A percentile compares a stretch with the other conserved stretches of the same genome.
phyloP scores from a whole-genome alignment of 2,888 invertebrate genomes.

The Erannis defoliaria region DNA sequence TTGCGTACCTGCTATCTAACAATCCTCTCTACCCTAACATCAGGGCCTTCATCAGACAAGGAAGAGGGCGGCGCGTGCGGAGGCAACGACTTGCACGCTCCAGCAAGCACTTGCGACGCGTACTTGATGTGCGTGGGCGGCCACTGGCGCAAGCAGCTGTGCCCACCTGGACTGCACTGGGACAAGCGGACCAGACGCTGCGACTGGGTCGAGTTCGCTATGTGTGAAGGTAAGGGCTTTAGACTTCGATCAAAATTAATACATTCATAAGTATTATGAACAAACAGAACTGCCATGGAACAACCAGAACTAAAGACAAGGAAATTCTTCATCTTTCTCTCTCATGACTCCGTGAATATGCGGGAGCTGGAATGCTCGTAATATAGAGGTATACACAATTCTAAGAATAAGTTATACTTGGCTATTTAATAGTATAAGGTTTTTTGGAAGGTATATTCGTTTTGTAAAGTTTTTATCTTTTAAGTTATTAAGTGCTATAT shows the following conservation, averaged over 20 bases:
- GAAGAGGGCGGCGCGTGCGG: slow-evolving; percentile 61
- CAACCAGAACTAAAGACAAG: no score
- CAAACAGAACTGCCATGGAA: no score
- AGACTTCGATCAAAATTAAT: background rate
- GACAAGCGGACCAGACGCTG: slow-evolving; percentile 89
- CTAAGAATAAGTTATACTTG: no score
- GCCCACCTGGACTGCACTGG: slow-evolving; percentile 94
- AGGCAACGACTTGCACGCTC: slow-evolving; percentile 74
- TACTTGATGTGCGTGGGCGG: slow-evolving; percentile 92
- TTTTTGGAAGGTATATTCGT: no score
- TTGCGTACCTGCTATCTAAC: background rate
- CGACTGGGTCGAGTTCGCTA: slow-evolving; percentile 93
- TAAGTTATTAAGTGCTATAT: no score
- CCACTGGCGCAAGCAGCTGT: slow-evolving; percentile 89
- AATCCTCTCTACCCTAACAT: background rate
- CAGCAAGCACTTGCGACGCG: slow-evolving; percentile 89
- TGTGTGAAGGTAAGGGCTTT: slow-evolving; percentile 84
- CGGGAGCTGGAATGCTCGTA: no score
- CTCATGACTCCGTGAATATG: no score
- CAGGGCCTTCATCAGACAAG: slow-evolving; percentile 50
- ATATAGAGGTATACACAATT: no score
- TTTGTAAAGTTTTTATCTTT: no score
- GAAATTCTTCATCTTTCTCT: no score
- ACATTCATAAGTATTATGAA: no score
- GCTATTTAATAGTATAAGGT: no score